Evolutionary conservation across 1,140 invertebrate species (phyloP), one percentile per base, ranked within the genome.

Genomic region (Eueides isabella): DNA sequence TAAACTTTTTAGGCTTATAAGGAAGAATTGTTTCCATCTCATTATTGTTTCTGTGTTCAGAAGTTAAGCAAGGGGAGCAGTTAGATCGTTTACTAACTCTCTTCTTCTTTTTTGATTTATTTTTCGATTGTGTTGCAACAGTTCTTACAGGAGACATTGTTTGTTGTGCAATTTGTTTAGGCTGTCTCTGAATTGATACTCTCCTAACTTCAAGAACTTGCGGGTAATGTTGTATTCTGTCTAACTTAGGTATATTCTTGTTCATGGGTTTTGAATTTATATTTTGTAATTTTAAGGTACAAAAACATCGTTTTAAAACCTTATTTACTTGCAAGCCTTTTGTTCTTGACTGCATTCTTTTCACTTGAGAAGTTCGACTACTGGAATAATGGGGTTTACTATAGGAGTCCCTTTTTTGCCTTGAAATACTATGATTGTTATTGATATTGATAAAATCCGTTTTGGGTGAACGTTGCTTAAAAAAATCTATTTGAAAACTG

Each of bases 401-500:
- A 9, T 26, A 55, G 23, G 48, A 3, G 19, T 26, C 5, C 19
- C 23, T 11, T 23, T 55, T 55, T n/a, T 23, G 19, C 48, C 19
- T 55, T 55, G 48, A 55, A 55, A 11, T 55, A 2, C 2, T 11
- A 26, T 55, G 19, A 1, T 55, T 26, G n/a, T 55, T 7, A 23
- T 11, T 23, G 7, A 55, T 23, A 55, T 55, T 55, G 0, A 63
- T 23, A 67, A 55, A 55, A 28, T 30, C n/a, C 3, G 16, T 41
- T 35, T 61, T 65, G 6, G 71, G 66, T 41, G 23, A 6, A 3
- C 44, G 61, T 63, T 80, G 75, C 81, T 83, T 86, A 73, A 71
- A 83, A 80, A 87, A 87, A 71, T 86, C 82, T 73, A 88, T 73
- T 64, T 83, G 72, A 63, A 86, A 78, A 76, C 77, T 82, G 64